Base-by-base conservation (phyloP, 2,797 vertebrate genomes). In the Gallirallus australis region DNA sequence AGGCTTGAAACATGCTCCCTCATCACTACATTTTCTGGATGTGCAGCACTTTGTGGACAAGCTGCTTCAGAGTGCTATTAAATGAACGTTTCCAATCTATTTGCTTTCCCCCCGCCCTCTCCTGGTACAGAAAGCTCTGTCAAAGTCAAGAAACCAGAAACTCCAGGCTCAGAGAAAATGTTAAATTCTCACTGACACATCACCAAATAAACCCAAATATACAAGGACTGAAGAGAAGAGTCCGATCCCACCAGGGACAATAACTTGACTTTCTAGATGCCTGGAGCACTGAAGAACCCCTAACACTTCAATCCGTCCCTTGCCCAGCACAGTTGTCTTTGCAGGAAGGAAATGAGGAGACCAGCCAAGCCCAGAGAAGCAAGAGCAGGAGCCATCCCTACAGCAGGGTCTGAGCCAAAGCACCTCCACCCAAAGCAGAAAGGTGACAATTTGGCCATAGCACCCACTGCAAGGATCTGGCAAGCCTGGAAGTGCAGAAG, bases 61-160 rank as follows among this genome's bases (percentile, higher is more conserved):
- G 60, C 53, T 73, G 71, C 48, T 93, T 92, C 60, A 80, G 70
- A 84, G 60, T 16, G 57, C 66, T 73, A 27, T 89, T 94, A 85
- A 77, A 84, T 68, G 2, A 83, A 24, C 71, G 89, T 86, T 91
- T 92, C 70, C 60, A 72, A 57, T 56, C 53, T 93, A 42, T 82
- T 73, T 90, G 3, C 52, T 84, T 79, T 28, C 3, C 37, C 25
- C 42, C 53, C 37, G 12, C 47, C 47, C 21, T 48, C 61, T 82
- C 23, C 89, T 94, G 80, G 15, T 68, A n/a, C 24, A 59, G 68
- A 93, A 61, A 92, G 57, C 59, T 91, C 57, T 68, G 25, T 93
- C 90, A 71, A 84, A 96, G 64, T 56, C 60, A n/a, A 33, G 45
- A 96, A 76, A 59, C 48, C 57, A 89, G 72, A 21, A 53, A 47